These are phyloP conservation scores for Brevipalpus yothersi DNA, from an alignment of 1,140 invertebrate genomes.

Conservation along the genomic window DNA sequence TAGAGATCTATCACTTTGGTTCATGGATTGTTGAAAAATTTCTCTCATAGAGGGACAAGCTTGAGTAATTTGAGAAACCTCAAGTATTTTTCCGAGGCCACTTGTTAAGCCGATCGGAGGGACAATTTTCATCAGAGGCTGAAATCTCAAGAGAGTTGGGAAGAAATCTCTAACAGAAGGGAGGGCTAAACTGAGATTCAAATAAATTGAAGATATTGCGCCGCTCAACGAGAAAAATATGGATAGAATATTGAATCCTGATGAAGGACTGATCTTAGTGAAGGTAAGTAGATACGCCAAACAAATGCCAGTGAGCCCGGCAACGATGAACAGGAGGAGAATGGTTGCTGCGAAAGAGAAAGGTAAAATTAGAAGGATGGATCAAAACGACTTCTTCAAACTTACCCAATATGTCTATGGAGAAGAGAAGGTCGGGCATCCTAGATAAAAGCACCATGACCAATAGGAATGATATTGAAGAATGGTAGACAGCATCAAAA, in stretches of 20 bases:
- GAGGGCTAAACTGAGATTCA: neutral
- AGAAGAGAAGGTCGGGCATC: neutral
- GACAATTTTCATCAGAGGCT: neutral
- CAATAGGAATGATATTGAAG: slow-evolving; percentile 3
- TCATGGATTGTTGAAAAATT: neutral
- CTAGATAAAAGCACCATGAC: slow-evolving; percentile 5
- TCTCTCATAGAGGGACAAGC: neutral
- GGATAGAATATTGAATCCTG: neutral
- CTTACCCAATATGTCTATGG: neutral
- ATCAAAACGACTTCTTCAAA: neutral
- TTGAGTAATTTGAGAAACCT: neutral
- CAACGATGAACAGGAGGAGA: neutral
- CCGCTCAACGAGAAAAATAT: neutral
- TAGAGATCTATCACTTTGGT: neutral
- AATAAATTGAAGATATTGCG: neutral
- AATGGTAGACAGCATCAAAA: slow-evolving; percentile 9
- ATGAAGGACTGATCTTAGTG: neutral
- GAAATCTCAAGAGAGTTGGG: neutral
- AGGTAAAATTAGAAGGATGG: neutral
- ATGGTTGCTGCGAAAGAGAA: neutral
- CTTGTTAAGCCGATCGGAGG: neutral
- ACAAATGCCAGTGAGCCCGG: neutral
- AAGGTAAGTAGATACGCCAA: neutral
- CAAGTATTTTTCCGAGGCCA: neutral
- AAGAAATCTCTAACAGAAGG: neutral